These are phyloP conservation scores for Tiliqua scincoides DNA, from an alignment of 2,113 vertebrate genomes.

Conservation along the genomic window DNA sequence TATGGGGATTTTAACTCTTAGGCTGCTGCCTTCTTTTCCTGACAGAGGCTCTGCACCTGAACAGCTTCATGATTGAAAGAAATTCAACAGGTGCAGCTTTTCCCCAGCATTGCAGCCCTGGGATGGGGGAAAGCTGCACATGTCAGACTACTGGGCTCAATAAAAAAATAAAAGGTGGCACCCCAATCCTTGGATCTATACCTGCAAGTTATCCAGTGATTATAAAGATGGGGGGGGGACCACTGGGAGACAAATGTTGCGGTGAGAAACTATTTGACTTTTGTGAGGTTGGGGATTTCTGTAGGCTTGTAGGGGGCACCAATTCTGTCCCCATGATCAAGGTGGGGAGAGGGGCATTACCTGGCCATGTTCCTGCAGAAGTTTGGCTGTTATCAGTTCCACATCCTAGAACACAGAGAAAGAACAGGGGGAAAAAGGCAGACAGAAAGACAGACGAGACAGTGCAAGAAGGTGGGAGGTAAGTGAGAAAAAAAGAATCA, in stretches of 20 bases:
- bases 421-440: slow-evolving; percentile 30
- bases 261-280: not conserved
- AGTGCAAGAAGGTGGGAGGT: not conserved
- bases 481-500: slow-evolving; percentile 28
- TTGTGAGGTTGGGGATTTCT: not conserved
- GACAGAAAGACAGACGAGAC: slow-evolving; percentile 24
- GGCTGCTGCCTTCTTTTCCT: not conserved
- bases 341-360: slow-evolving; percentile 41
- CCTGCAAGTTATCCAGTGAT: not conserved
- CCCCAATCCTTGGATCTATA: not conserved
- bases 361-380: slow-evolving; percentile 73
- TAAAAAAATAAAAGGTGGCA: not conserved
- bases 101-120: not conserved
- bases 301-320: not conserved
- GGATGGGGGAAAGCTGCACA: not conserved
- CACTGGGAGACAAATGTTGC: not conserved
- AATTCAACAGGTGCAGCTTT: not conserved
- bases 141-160: not conserved
- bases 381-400: slow-evolving; percentile 69
- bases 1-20: too few species aligned
- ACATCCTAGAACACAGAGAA: slow-evolving; percentile 66
- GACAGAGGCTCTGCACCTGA: not conserved
- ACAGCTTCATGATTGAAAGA: not conserved
- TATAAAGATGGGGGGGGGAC: not conserved
- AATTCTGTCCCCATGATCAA: not conserved